Base-by-base conservation (phyloP, 2,113 vertebrate species). In the Dascyllus trimaculatus region DNA sequence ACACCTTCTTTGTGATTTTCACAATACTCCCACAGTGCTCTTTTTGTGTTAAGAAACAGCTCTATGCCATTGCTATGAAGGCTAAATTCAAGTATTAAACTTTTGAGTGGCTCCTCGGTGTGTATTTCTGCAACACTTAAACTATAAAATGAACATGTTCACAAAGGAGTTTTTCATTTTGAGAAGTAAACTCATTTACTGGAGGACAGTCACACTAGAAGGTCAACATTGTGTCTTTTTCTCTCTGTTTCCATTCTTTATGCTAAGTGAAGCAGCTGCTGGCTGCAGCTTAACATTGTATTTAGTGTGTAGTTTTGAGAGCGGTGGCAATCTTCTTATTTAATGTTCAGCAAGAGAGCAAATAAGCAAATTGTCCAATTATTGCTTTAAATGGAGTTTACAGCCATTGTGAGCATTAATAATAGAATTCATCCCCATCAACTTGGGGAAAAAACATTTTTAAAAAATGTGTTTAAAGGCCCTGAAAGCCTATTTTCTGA, bases 1-100 rank as follows among this genome's bases (percentile, higher is more conserved):
- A 66, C 71, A 65, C 14, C 11, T 63, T 57, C 15, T 21, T 76
- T 62, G 5, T 46, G 40, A 46, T 69, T 78, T 69, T 75, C 58
- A 72, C 69, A 84, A 22, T 45, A 38, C 53, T 54, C 35, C 57
- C 53, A 75, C 25, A 74, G 65, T 60, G 53, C 22, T 69, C 45
- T 82, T 77, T 78, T 54, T 59, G 13, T 6, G 18, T 11, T 21
- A 15, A 63, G 26, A 69, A 75, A 67, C 5, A 25, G 26, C 11
- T 68, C 51, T 45, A 38, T 56, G 45, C 72, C 53, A 38, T 43
- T 52, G 60, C 5, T 26, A 45, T 26, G 8, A 57, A 66, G 7
- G 4, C 5, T 26, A 26, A 53, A 68, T 10, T 9, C 32, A 35
- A 35, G 17, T 17, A 18, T 19, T 29, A 45, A 60, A 11, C 8